Base-by-base conservation (phyloP, 2,797 vertebrate genomes). In the Syngnathus rostellatus region DNA sequence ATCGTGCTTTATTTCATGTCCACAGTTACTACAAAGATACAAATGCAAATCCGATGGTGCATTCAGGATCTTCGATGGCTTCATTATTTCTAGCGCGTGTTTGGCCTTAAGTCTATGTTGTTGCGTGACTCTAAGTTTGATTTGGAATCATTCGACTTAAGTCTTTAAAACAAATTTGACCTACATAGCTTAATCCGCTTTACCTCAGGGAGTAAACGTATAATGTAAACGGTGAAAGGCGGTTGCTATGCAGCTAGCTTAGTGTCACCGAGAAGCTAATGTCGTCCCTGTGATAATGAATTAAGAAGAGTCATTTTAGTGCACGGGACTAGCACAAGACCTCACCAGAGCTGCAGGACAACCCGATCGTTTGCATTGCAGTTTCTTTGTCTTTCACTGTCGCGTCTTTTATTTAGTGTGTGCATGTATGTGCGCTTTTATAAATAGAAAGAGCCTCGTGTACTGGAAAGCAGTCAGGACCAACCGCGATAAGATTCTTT, bases 171-270 rank as follows among this genome's bases (percentile, higher is more conserved):
- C n/a, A 17, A 16, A 23, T 8, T 17, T 8, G 7, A 21, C 41
- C 6, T 1, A 17, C 16, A 5, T 1, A 7, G 14, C 40, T 6
- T 0, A 61, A 19, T 17, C 8, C 19, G 16, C 40, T 17, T 48
- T 50, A 6, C 45, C 9, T 37, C 6, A 48, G 9, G 37, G n/a
- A 38, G 16, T n/a, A 23, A 53, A 53, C 17, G 63, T 23, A 23
- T 2, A 46, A 45, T 16, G 16, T 40, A 25, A 21, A n/a, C 8
- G 10, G 8, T 4, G 2, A 31, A 70, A 48, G 63, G 41, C 62
- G 5, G 23, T 71, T 62, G 68, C 63, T 71, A 68, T 76, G 39
- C 5, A 10, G 77, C 72, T 87, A 86, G 83, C 81, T 77, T 86
- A 83, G 81, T 82, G 68, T 48, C 69, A 63, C 8, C 6, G 57